Percentiles rank a stretch among this genome's conserved stretches.
phyloP scores from a whole-genome alignment of 2,113 vertebrate species.

The Stercorarius parasiticus region DNA sequence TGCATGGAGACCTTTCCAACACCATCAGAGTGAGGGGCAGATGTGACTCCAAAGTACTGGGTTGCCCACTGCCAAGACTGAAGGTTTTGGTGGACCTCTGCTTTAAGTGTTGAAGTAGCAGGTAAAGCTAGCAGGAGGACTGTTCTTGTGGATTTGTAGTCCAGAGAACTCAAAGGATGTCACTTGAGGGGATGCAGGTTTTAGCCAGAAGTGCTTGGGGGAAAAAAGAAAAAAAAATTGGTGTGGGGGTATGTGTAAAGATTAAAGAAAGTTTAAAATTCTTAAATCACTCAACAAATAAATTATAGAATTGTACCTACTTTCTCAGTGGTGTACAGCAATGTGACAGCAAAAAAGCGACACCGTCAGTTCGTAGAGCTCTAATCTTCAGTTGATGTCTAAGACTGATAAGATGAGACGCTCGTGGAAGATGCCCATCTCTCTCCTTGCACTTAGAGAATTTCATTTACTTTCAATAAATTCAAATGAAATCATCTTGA shows the following conservation, averaged over 20 bases:
- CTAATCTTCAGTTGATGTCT: background rate
- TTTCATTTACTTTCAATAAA: background rate
- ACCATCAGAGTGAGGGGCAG: background rate
- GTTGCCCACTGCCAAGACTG: background rate
- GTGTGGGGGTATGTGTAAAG: too few species aligned
- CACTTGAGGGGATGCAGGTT: background rate
- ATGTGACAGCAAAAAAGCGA: background rate
- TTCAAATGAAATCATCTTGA: background rate
- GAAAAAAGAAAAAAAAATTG: too few species aligned
- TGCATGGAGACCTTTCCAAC: rapidly evolving
- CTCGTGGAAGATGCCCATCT: background rate
- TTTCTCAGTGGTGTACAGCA: rapidly evolving
- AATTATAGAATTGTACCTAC: rapidly evolving
- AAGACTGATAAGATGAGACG: background rate
- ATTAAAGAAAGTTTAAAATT: background rate
- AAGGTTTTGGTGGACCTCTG: background rate
- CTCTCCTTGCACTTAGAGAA: background rate
- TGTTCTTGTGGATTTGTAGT: background rate
- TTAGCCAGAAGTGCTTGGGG: background rate
- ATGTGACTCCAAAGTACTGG: background rate
- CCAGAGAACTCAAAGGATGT: background rate
- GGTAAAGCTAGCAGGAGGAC: background rate
- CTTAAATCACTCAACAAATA: background rate
- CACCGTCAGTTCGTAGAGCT: rapidly evolving
- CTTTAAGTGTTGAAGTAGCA: background rate